phyloP scores from a whole-genome alignment of 1,140 invertebrate species.

The Ridgeia piscesae region DNA sequence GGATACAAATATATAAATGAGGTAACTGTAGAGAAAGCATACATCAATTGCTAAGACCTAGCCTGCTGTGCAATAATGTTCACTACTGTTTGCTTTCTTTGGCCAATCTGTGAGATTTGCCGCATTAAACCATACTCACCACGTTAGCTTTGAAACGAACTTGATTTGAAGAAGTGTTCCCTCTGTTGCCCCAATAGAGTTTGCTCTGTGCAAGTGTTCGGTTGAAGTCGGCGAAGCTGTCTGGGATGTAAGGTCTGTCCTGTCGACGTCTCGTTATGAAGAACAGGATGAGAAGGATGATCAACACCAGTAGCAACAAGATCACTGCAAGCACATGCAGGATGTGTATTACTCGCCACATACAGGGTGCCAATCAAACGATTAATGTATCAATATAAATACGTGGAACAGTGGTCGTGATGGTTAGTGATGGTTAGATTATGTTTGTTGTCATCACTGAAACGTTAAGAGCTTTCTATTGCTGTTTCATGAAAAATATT shows the following conservation, averaged over 20 bases:
- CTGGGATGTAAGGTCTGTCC: neutral
- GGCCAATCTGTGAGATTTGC: neutral
- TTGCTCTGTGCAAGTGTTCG: neutral
- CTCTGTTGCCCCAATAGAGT: neutral
- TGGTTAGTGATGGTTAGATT: neutral
- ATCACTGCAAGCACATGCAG: neutral
- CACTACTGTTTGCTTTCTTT: neutral
- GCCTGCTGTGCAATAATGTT: neutral
- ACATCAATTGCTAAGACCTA: neutral
- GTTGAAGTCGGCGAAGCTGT: neutral
- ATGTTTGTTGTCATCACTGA: neutral
- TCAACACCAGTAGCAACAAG: neutral
- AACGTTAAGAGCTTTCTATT: neutral
- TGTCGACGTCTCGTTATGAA: neutral
- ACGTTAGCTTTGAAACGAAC: neutral
- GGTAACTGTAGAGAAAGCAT: neutral
- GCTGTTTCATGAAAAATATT: neutral
- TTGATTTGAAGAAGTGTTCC: neutral
- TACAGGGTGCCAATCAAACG: neutral
- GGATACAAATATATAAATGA: too few species aligned
- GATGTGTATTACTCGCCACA: neutral
- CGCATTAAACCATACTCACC: neutral
- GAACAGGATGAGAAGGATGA: neutral
- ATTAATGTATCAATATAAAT: neutral
- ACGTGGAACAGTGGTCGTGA: neutral